Evolutionary conservation across 2,888 invertebrate species (phyloP), one percentile per base, ranked within the genome.

Genomic region (Lottia scabra): DNA sequence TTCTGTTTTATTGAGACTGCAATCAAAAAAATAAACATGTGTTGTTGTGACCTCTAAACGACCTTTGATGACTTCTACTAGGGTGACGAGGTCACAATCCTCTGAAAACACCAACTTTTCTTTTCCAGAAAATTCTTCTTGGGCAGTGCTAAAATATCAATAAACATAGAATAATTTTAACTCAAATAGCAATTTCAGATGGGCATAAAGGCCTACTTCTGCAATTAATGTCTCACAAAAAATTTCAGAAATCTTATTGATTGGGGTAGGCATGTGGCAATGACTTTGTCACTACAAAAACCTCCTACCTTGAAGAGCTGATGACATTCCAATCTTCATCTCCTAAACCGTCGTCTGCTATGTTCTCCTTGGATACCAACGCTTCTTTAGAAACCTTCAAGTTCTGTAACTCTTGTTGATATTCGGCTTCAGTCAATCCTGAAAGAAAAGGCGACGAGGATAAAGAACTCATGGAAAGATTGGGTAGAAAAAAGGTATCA

Each of bases 11-110:
- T 77, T 79, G 19, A 91, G 90, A 80, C 91, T 92, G 70, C 91
- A 86, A 85, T 93, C 93, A 80, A 91, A 91, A 86, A 93, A 93
- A 75, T 92, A 92, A 68, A 93, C 90, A 75, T 92, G 89, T 23
- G 91, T 91, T 69, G 92, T 92, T 72, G 93, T 93, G 75, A 93
- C 91, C 87, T 93, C 93, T 45, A 93, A 90, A 64, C 92, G 91
- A 46, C 93, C 93, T 86, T 92, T 92, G 38, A 93, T 90, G 74
- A 91, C 91, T 65, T 91, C 92, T 90, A 87, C 84, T 64, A 93
- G 84, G 0, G 92, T 93, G 45, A 93, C 91, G 16, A 93, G 88
- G 78, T 93, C 92, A 84, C 93, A 93, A 65, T 93, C 92, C 83
- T 92, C 92, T 10, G 92, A 91, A 70, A 93, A 90, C 23, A 93